Percentiles rank a stretch among this genome's conserved stretches.
These are phyloP conservation scores for Metaphire vulgaris DNA, from an alignment of 1,140 invertebrate genomes.

Conservation along the genomic window DNA sequence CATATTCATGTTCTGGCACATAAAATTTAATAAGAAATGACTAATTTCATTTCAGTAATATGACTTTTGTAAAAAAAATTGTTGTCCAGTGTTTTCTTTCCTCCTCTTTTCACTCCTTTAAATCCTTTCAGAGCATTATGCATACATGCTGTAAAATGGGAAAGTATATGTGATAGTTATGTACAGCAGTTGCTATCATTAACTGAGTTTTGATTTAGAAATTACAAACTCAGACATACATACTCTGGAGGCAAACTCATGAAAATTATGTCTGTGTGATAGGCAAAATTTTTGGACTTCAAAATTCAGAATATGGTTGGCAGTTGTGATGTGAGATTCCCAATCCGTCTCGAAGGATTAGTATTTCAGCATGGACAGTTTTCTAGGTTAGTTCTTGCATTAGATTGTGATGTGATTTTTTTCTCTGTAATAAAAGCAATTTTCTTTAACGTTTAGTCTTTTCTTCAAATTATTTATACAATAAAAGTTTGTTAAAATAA, in stretches of 20 bases:
- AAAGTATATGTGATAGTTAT: constrained; percentile 7
- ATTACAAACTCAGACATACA: no score
- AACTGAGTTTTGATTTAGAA: no score
- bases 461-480: no score
- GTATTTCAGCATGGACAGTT: constrained; percentile 96
- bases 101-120: constrained; percentile 21
- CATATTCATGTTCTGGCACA: no score
- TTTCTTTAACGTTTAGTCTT: no score
- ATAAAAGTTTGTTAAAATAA: no score
- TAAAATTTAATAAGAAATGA: no score
- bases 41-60: no score
- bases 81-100: no score
- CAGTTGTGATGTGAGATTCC: constrained; percentile 98
- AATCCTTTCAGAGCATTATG: not conserved
- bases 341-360: constrained; percentile 92
- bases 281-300: constrained; percentile 98
- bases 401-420: constrained; percentile 17
- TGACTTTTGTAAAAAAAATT: no score
- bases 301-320: constrained; percentile 99
- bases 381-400: constrained; percentile 61
- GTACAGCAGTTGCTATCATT: not conserved
- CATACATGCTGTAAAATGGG: no score
- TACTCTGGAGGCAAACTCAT: constrained; percentile 6
- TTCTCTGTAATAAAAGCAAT: no score
- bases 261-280: constrained; percentile 43